Evolutionary conservation across 2,797 vertebrate species (phyloP), one percentile per base, ranked within the genome.

Genomic region (Semaprochilodus insignis): DNA sequence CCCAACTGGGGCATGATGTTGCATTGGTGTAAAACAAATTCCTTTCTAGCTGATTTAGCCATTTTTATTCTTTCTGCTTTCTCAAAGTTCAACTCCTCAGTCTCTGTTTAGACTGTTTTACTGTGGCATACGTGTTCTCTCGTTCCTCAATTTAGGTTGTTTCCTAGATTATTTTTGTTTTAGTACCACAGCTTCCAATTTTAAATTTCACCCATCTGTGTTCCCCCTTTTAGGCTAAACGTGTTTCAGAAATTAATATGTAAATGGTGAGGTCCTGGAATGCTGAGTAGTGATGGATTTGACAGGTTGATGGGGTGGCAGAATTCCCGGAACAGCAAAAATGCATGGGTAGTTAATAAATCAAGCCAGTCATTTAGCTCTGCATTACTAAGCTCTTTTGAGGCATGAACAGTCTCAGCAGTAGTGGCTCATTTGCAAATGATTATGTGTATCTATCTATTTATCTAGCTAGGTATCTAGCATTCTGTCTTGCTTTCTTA

Each of bases 41-140:
- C 13, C 34, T 40, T 0, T 66, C 0, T 5, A 40, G 83, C 86
- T 77, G 71, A 88, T 80, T 0, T 48, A 52, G 86, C 76, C 0
- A 2, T 84, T 59, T 78, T 71, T 57, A 3, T 54, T 63, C 67
- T 31, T 70, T 63, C 84, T 78, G 84, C 82, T 87, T 83, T 71
- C 27, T 82, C 31, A 52, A 36, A 70, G 70, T 54, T 54, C 52
- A 54, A 77, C 69, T 81, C 70, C 84, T 79, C 69, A 36, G 62
- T 63, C 59, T 36, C 81, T 74, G 19, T 21, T 36, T 60, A 3
- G 27, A 13, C 19, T 40, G 8, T 40, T 48, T 48, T 48, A 11
- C 44, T 48, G 10, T 48, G 44, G 44, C 11, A 10, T 17, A 23
- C 4, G 16, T 66, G 2, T 85, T 83, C 83, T 25, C 11, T 62